Percentiles rank a stretch among this genome's conserved stretches.
Conservation (phyloP, 2,113 vertebrate genomes). For the Laticauda laticaudata region DNA sequence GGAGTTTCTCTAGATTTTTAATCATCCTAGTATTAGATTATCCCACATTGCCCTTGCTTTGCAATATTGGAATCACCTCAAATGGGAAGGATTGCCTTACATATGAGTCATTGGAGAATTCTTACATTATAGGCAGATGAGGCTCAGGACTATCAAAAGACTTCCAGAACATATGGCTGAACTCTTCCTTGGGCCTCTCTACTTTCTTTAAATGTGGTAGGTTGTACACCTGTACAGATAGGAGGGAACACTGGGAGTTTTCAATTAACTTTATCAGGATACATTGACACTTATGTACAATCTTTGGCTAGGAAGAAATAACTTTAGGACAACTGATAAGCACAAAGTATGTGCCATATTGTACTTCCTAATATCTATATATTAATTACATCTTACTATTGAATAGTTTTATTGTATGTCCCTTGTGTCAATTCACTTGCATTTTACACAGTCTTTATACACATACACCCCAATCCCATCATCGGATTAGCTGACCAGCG, state of each 20-base stretch:
- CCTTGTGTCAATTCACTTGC: neutral
- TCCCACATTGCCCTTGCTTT: neutral
- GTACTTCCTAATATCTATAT: neutral
- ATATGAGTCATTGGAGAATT: neutral
- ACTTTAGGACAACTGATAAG: neutral
- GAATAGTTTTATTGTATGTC: neutral
- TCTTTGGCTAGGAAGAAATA: neutral
- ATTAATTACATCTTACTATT: neutral
- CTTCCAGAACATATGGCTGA: neutral
- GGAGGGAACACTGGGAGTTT: neutral
- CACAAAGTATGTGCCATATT: neutral
- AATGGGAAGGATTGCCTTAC: neutral
- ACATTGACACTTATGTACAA: neutral
- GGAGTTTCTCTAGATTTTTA: neutral
- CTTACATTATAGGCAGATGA: neutral
- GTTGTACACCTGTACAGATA: neutral
- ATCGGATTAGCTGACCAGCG: neutral
- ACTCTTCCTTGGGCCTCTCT: neutral
- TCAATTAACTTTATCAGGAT: neutral
- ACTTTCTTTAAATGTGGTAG: neutral
- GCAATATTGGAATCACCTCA: neutral
- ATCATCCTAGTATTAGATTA: neutral
- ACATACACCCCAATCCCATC: neutral
- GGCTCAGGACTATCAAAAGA: neutral
- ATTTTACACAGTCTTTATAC: neutral